These are phyloP conservation scores for Anguilla japonica DNA, from an alignment of 2,113 vertebrate genomes.

Conservation along the genomic window DNA sequence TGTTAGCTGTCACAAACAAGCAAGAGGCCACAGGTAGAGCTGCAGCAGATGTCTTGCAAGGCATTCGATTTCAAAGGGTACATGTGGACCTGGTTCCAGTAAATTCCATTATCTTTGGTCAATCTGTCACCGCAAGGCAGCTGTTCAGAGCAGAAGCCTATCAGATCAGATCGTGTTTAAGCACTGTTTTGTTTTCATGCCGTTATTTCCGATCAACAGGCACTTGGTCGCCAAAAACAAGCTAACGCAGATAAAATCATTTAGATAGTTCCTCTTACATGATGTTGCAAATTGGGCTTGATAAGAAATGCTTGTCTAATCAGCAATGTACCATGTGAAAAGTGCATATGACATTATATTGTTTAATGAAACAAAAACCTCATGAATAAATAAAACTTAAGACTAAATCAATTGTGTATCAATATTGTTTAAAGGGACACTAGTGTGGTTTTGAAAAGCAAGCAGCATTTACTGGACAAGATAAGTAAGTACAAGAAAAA, in stretches of 20 bases:
- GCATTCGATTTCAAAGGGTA: neutral
- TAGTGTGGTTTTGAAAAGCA: neutral
- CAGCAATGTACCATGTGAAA: neutral
- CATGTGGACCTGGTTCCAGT: neutral
- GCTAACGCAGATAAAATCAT: neutral
- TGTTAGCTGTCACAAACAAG: slow-evolving; percentile 32
- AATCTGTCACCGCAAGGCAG: neutral
- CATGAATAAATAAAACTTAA: neutral
- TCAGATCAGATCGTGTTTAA: neutral
- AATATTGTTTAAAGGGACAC: neutral
- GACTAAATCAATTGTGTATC: neutral
- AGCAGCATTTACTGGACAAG: neutral
- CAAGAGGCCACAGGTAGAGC: neutral
- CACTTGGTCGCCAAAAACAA: neutral
- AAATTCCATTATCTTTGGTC: neutral
- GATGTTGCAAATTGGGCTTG: neutral
- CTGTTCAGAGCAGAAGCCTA: neutral
- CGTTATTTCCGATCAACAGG: neutral
- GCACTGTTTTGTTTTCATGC: no score
- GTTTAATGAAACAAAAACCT: neutral
- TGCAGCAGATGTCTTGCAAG: neutral
- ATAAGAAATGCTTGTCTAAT: neutral
- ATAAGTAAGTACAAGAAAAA: neutral
- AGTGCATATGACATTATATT: neutral
- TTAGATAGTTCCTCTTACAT: neutral